Evolutionary conservation across 2,113 vertebrate species (phyloP), one percentile per base, ranked within the genome.

Genomic region (Camelus dromedarius): DNA sequence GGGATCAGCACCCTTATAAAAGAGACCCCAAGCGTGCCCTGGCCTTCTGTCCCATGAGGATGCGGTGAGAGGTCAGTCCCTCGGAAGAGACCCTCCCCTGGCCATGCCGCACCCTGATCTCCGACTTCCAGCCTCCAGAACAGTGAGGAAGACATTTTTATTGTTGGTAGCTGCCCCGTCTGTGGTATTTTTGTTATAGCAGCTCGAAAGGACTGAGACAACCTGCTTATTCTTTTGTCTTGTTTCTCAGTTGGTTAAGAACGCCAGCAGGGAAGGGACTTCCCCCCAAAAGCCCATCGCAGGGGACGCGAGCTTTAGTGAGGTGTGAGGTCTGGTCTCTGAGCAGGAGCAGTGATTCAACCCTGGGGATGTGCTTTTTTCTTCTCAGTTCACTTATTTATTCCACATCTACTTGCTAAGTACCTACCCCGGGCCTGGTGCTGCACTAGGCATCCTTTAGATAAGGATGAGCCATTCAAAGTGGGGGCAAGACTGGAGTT

Each of bases 231-330:
- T 19, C 56, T 56, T 80, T 54, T 12, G 32, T 35, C 38, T 48
- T 60, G 11, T 35, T 70, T 72, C 35, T 48, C 58, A 30, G 0
- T n/a, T 58, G 24, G 6, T 19, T 13, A 18, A 72, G 83, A 66
- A 30, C 10, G 46, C 20, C 0, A 7, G 22, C 54, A 54, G 8
- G 14, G 66, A 28, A 75, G 9, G 24, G 4, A 2, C 13, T 10
- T 46, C 48, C 7, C 42, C 20, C 54, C 26, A 50, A 58, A 48
- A 38, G 32, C 20, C 60, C 69, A 18, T 2, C 4, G 8, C 32
- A 24, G 38, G 38, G 42, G 72, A 69, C 12, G 26, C 28, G 20
- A 8, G 11, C 15, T 32, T 62, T 10, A 50, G 32, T 9, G 14
- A 50, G 67, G 8, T 11, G 6, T 1, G 28, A 13, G 12, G 48